Evolutionary conservation across 2,888 invertebrate species (phyloP), one percentile per base, ranked within the genome.

Genomic region (Megamerina dolium): DNA sequence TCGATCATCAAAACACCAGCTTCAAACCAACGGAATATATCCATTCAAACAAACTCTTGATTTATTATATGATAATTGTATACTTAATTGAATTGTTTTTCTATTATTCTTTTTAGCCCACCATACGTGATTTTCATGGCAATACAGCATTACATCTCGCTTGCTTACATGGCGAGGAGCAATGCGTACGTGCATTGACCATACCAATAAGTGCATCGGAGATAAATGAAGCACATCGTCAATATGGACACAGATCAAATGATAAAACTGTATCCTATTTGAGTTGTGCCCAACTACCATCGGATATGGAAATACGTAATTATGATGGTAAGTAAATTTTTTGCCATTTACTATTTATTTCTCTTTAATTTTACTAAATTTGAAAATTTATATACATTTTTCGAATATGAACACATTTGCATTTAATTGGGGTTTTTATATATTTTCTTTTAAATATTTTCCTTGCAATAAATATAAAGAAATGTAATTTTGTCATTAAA

Each of bases 91-190:
- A 27, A 23, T 41, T 34, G 30, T 2, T 40, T 32, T 26, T 37
- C 16, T 30, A 2, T 38, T 27, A 14, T 5, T 12, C 17, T 13
- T 34, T 42, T 29, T 66, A 77, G 54, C 73, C 82, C 3, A 75
- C 74, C 29, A 73, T 78, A 35, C 75, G 87, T 37, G 89, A 92
- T 63, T 72, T 79, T 40, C 73, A 78, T 46, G 94, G 94, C 4
- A 88, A 92, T 66, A 92, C 91, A 1, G 83, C 93, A 0, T 72
- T 94, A 6, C 94, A 94, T 68, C 74, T 91, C 46, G 92, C 93
- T 1, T 84, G 87, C 44, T 74, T 77, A 46, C 74, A 76, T 14
- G 86, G 86, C 6, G 80, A 87, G 61, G 59, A 81, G 23, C 77
- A 79, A 30, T 84, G 85, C 60, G 79, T 88, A 8, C 78, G 79